phyloP scores from a whole-genome alignment of 2,888 invertebrate genomes.

The Amblyteles armatorius region DNA sequence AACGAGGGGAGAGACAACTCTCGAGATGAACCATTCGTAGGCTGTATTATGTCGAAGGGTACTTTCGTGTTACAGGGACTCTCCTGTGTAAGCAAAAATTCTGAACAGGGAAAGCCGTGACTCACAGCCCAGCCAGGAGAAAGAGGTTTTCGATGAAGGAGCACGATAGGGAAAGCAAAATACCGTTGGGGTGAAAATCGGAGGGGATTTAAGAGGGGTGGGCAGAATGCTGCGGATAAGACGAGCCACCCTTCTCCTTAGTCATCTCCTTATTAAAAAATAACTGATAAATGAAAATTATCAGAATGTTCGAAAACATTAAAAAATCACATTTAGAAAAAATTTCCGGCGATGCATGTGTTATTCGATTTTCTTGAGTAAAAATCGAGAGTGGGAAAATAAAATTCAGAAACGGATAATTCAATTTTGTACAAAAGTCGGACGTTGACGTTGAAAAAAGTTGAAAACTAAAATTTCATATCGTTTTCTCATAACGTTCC shows the following conservation, averaged over 20 bases:
- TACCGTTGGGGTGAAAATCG: not conserved
- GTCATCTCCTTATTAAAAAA: not conserved
- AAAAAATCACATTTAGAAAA: too few species aligned
- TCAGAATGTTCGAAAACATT: too few species aligned
- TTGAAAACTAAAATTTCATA: too few species aligned
- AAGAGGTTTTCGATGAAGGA: slow-evolving; percentile 28
- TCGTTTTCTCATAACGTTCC: too few species aligned
- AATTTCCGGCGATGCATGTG: too few species aligned
- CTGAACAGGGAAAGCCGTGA: slow-evolving; percentile 28
- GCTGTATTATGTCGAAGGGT: slow-evolving; percentile 35
- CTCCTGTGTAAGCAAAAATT: slow-evolving; percentile 22
- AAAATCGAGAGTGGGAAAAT: too few species aligned
- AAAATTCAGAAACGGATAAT: too few species aligned
- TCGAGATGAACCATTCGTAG: slow-evolving; percentile 49
- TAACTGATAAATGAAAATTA: too few species aligned
- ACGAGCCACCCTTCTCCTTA: not conserved
- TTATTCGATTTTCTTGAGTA: too few species aligned
- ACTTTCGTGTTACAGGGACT: not conserved
- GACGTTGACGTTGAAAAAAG: too few species aligned
- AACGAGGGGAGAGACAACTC: slow-evolving; percentile 45
- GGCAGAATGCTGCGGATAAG: too few species aligned
- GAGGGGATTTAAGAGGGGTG: not conserved
- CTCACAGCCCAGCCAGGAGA: slow-evolving; percentile 37
- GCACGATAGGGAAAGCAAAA: slow-evolving; percentile 8
- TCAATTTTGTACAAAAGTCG: too few species aligned